phyloP scores from a whole-genome alignment of 2,113 vertebrate species.

The Phoxinus phoxinus region DNA sequence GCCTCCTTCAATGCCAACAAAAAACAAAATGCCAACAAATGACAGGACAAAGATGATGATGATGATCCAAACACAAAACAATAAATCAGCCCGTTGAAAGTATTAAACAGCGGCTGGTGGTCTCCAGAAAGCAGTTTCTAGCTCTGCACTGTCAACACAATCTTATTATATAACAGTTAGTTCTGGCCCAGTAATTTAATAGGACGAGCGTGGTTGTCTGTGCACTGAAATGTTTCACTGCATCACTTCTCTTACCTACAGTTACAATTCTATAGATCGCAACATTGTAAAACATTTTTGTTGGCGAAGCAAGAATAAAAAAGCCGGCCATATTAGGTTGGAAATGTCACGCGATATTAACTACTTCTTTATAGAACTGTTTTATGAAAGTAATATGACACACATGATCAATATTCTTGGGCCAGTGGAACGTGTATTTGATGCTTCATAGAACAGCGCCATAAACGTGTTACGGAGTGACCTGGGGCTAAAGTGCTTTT shows the following conservation, averaged over 20 bases:
- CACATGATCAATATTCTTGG: neutral
- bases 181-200: constrained; percentile 1
- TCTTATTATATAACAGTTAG: neutral
- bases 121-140: neutral
- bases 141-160: neutral
- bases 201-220: neutral
- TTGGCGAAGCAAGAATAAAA: neutral
- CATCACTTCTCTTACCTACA: neutral
- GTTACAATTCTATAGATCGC: neutral
- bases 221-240: neutral
- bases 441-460: neutral
- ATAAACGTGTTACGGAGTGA: neutral
- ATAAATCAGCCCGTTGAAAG: neutral
- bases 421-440: neutral
- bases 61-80: neutral
- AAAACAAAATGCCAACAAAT: neutral
- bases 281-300: constrained; percentile 2
- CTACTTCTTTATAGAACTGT: neutral
- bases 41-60: neutral
- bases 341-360: neutral
- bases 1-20: neutral
- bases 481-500: neutral
- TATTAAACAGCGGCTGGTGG: neutral
- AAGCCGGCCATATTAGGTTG: neutral
- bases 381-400: neutral